A percentile compares a stretch with the other conserved stretches of the same genome.
phyloP scores from a whole-genome alignment of 2,797 vertebrate genomes.

The Poeciliopsis infans region DNA sequence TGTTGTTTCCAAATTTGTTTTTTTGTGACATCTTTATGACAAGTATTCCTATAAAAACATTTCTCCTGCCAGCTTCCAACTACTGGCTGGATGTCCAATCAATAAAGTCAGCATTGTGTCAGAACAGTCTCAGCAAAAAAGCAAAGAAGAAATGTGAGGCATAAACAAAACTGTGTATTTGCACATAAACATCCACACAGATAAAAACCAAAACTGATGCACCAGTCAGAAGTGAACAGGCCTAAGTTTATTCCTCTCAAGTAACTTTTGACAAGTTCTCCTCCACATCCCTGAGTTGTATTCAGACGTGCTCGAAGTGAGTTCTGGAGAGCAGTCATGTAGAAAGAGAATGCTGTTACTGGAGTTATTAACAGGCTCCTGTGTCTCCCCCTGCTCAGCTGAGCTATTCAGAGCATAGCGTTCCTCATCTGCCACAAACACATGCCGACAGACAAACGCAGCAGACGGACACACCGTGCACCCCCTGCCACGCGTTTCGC shows the following conservation, averaged over 20 bases:
- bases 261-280: conserved; percentile 74
- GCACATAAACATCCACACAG: not conserved
- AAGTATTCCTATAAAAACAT: not conserved
- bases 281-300: conserved; percentile 67
- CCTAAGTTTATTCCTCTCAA: conserved; percentile 56
- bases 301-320: conserved; percentile 63
- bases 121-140: not conserved
- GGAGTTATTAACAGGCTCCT: conserved; percentile 81
- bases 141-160: not conserved
- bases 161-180: not conserved
- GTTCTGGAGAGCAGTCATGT: conserved; percentile 75
- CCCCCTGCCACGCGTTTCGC: conserved; percentile 72
- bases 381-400: conserved; percentile 79
- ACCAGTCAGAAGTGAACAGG: conserved; percentile 40
- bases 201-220: conserved; percentile 9
- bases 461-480: conserved; percentile 73
- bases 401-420: conserved; percentile 80
- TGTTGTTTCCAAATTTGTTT: not conserved
- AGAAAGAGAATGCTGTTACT: conserved; percentile 80
- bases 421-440: conserved; percentile 78
- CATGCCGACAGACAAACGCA: conserved; percentile 71
- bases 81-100: not conserved
- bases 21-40: not conserved
- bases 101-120: conserved; percentile 1
- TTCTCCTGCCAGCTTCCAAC: not conserved